Conservation (phyloP, 2,113 vertebrate genomes). For the Sylvia atricapilla region DNA sequence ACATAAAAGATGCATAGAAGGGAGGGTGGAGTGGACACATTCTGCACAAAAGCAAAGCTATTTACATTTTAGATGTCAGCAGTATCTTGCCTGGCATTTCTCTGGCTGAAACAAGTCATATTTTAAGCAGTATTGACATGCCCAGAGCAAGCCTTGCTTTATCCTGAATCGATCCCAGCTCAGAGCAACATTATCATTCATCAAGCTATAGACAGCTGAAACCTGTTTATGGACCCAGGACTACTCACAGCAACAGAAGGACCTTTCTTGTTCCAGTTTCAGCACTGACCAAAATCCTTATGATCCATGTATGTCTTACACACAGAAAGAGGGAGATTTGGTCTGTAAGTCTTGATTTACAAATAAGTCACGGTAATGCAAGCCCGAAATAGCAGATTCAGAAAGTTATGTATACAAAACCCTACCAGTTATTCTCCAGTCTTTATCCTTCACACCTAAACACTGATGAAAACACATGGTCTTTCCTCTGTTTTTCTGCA, state of each 20-base stretch:
- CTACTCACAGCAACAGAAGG: neutral
- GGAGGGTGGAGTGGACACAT: neutral
- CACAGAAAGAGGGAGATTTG: neutral
- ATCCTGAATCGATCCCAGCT: neutral
- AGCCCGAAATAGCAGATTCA: neutral
- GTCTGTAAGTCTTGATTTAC: neutral
- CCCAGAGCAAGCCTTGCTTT: neutral
- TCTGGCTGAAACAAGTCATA: neutral
- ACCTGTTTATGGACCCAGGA: neutral
- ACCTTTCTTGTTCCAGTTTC: neutral
- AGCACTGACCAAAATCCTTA: neutral
- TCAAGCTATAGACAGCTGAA: neutral
- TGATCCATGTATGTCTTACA: neutral
- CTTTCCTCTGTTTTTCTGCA: neutral
- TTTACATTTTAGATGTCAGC: neutral
- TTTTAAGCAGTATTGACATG: constrained; percentile 3
- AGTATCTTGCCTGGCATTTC: neutral
- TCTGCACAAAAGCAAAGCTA: neutral
- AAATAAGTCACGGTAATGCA: neutral
- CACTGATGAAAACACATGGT: rapidly evolving
- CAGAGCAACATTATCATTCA: neutral
- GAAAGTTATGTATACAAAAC: neutral
- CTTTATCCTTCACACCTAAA: neutral
- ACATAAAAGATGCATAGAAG: neutral
- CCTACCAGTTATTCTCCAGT: neutral